Evolutionary conservation across 1,140 invertebrate species (phyloP).

Genomic region (Ridgeia piscesae): DNA sequence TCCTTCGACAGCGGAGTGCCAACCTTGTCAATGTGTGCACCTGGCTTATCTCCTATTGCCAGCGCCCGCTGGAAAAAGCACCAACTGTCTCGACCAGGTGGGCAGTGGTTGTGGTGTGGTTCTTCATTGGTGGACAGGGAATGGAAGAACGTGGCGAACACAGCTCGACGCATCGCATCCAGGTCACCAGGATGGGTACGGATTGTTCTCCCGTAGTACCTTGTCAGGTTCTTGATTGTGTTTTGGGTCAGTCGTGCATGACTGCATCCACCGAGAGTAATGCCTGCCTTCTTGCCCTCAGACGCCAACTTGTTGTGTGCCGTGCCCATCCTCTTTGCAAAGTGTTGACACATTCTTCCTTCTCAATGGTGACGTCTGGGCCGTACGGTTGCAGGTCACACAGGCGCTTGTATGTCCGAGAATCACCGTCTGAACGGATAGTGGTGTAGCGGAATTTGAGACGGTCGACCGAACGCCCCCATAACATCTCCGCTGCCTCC

Average conservation of each 20-base stretch:
- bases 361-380: slow-evolving; percentile 30
- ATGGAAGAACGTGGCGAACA: neutral
- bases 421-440: slow-evolving; percentile 41
- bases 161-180: neutral
- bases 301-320: slow-evolving; percentile 55
- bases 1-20: neutral
- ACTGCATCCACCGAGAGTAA: neutral
- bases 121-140: neutral
- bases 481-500: slow-evolving; percentile 37
- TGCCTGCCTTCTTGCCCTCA: neutral
- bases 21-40: neutral
- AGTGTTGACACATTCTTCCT: slow-evolving; percentile 46
- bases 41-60: neutral
- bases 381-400: slow-evolving; percentile 35
- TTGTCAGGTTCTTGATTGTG: neutral
- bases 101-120: slow-evolving; percentile 11
- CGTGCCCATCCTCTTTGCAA: slow-evolving; percentile 46
- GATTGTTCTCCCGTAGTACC: slow-evolving; percentile 5
- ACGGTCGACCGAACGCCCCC: slow-evolving; percentile 33
- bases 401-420: slow-evolving; percentile 37
- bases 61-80: slow-evolving; percentile 9
- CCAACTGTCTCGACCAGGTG: neutral
- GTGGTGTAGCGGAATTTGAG: slow-evolving; percentile 36
- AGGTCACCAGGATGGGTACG: neutral
- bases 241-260: neutral